Evolutionary conservation across 2,888 invertebrate genomes (phyloP).

Genomic region (Steinernema hermaphroditum): DNA sequence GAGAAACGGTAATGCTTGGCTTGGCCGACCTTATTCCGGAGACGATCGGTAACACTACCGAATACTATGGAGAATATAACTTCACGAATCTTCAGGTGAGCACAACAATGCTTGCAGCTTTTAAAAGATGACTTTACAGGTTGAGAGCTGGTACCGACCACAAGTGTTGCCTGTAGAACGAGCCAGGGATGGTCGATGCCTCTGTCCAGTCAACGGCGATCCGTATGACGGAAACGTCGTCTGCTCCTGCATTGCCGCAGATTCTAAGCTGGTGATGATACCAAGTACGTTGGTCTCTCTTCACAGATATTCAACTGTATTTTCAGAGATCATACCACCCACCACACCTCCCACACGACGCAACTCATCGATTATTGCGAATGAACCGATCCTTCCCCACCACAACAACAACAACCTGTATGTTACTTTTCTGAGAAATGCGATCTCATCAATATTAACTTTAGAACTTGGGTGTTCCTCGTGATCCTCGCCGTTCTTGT

Average conservation of each 20-base stretch:
- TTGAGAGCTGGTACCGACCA: conserved; percentile 58
- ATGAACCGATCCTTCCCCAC: not conserved
- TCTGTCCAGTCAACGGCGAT: conserved; percentile 55
- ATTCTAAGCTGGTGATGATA: conserved; percentile 57
- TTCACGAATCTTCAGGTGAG: conserved; percentile 57
- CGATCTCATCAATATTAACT: not conserved
- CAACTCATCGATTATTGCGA: not conserved
- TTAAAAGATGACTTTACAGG: conserved; percentile 35
- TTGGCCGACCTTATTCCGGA: conserved; percentile 52
- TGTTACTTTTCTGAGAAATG: not conserved
- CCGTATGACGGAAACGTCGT: conserved; percentile 53
- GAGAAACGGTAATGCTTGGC: conserved; percentile 46
- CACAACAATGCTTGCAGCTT: not conserved
- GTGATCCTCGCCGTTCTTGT: conserved; percentile 11
- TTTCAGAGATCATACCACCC: conserved; percentile 32
- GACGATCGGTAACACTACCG: conserved; percentile 47
- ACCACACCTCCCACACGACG: not conserved
- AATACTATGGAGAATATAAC: conserved; percentile 61
- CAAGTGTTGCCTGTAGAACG: conserved; percentile 64
- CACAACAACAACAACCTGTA: not conserved
- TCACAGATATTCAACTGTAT: not conserved
- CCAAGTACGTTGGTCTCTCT: conserved; percentile 33
- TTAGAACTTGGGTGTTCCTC: conserved; percentile 12
- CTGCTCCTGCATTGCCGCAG: conserved; percentile 64
- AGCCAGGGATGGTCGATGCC: conserved; percentile 57